Conservation (phyloP, 2,797 vertebrate genomes). For the Lateolabrax maculatus region DNA sequence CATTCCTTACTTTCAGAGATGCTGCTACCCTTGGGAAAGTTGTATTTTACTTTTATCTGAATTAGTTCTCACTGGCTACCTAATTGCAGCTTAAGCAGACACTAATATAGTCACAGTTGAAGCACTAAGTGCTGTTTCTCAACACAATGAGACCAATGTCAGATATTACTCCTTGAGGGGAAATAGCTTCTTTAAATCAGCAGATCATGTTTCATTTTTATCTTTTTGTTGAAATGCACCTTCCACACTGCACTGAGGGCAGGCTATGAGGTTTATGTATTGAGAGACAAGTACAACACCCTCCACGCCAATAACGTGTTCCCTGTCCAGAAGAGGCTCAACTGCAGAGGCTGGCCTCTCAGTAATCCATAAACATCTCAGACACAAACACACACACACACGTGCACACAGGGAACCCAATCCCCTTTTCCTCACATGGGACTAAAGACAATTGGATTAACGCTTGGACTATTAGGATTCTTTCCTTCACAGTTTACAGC, state of each 20-base stretch:
- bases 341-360: constrained; percentile 51
- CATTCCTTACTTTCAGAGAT: constrained; percentile 53
- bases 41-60: constrained; percentile 52
- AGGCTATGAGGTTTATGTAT: constrained; percentile 42
- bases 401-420: constrained; percentile 42
- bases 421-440: constrained; percentile 59
- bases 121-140: constrained; percentile 20
- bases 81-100: constrained; percentile 49
- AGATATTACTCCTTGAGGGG: constrained; percentile 8
- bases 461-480: constrained; percentile 26
- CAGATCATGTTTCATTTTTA: constrained; percentile 41
- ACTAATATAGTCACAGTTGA: constrained; percentile 53
- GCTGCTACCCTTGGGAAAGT: constrained; percentile 45
- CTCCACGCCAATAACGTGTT: constrained; percentile 35
- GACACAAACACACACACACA: constrained; percentile 50
- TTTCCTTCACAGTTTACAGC: constrained; percentile 42
- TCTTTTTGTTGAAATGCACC: constrained; percentile 38
- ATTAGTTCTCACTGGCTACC: constrained; percentile 44
- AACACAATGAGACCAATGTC: constrained; percentile 31
- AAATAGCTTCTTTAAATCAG: constrained; percentile 24
- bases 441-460: constrained; percentile 72
- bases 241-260: constrained; percentile 28
- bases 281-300: constrained; percentile 60
- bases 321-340: constrained; percentile 58
- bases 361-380: constrained; percentile 74